Percentiles rank a stretch among this genome's conserved stretches.
Evolutionary conservation across 2,113 vertebrate species (phyloP).

Genomic region (Crypturellus undulatus): DNA sequence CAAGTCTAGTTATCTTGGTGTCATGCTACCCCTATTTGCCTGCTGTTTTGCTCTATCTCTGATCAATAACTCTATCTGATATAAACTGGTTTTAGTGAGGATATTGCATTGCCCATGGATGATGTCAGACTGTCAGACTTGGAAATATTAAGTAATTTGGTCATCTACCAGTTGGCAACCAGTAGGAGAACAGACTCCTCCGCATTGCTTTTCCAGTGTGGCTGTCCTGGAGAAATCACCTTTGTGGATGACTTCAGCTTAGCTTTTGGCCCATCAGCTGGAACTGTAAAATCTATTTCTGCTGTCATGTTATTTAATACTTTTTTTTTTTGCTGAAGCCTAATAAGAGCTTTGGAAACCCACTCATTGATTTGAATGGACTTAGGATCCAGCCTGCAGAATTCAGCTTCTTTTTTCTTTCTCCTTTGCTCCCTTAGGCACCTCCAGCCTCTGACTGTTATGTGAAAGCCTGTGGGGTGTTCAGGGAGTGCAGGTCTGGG

Average conservation of each 20-base stretch:
- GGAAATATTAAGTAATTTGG: neutral
- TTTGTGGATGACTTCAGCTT: neutral
- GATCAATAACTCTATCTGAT: neutral
- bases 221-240: neutral
- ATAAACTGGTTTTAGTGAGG: neutral
- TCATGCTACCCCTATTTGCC: neutral
- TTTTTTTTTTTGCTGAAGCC: neutral
- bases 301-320: neutral
- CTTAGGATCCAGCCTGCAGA: neutral
- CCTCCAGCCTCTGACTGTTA: neutral
- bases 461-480: neutral
- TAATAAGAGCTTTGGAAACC: neutral
- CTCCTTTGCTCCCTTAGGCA: neutral
- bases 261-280: neutral
- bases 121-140: neutral
- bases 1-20: neutral
- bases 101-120: neutral
- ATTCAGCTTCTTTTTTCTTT: neutral
- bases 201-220: neutral
- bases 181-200: neutral
- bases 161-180: neutral
- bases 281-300: neutral
- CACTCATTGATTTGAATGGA: neutral
- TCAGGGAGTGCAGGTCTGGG: slow-evolving; percentile 27
- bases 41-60: neutral